Evolutionary conservation across 2,888 invertebrate genomes (phyloP).

Genomic region (Ochropleura plecta): DNA sequence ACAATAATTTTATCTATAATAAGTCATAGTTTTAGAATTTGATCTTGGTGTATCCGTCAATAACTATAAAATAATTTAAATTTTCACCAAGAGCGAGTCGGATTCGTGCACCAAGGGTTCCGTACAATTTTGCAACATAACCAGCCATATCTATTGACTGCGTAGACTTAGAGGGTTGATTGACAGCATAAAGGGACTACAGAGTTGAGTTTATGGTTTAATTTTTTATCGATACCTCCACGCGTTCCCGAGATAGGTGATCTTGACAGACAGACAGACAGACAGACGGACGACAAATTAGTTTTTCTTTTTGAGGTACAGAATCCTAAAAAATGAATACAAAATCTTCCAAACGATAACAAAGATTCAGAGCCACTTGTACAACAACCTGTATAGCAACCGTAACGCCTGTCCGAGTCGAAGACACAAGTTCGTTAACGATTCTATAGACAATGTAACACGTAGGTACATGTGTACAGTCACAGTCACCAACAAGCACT

Average conservation of each 20-base stretch:
- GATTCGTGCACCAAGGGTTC: too few relatives aligned
- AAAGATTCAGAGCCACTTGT: background rate
- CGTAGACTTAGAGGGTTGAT: too few relatives aligned
- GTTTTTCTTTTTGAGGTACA: too few relatives aligned
- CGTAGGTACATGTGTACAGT: background rate
- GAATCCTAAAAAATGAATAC: background rate
- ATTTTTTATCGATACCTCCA: too few relatives aligned
- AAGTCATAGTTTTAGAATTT: background rate
- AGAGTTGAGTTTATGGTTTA: too few relatives aligned
- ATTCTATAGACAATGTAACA: conserved; percentile 34
- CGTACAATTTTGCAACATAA: too few relatives aligned
- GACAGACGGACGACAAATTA: too few relatives aligned
- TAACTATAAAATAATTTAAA: background rate
- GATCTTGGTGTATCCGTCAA: background rate
- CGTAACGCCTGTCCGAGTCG: conserved; percentile 40
- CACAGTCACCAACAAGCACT: background rate
- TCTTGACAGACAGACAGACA: too few relatives aligned
- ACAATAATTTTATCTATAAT: too few relatives aligned
- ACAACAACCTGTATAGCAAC: conserved; percentile 34
- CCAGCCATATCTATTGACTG: too few relatives aligned
- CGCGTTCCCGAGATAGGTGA: too few relatives aligned
- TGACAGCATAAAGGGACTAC: too few relatives aligned
- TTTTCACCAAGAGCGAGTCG: background rate
- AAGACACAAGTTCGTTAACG: conserved; percentile 62
- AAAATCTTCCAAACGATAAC: background rate